Percentiles rank a stretch among this genome's conserved stretches.
These are phyloP conservation scores for Sceloporus undulatus DNA, from an alignment of 2,113 vertebrate species.

Conservation along the genomic window DNA sequence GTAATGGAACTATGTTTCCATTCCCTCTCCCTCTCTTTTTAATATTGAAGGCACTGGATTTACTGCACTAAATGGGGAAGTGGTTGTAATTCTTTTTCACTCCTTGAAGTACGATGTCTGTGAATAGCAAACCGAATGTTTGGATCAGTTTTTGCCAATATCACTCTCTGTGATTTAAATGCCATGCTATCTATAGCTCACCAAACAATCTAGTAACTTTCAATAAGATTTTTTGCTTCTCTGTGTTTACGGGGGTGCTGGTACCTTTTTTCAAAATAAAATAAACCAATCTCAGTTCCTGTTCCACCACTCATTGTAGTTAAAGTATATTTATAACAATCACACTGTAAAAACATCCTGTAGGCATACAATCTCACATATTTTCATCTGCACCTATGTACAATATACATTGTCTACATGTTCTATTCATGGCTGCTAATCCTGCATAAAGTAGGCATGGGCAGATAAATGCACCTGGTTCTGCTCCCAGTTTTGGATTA, in stretches of 20 bases:
- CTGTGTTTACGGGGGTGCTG: neutral
- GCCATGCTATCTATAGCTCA: neutral
- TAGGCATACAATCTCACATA: neutral
- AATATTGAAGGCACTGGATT: neutral
- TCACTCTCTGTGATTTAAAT: conserved; percentile 4
- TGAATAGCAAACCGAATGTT: conserved; percentile 16
- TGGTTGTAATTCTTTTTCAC: neutral
- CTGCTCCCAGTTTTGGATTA: neutral
- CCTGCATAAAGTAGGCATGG: neutral
- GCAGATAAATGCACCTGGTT: neutral
- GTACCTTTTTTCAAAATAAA: conserved; percentile 1
- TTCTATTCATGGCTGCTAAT: neutral
- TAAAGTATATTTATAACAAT: neutral
- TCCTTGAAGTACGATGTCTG: neutral
- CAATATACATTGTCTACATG: neutral
- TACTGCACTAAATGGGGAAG: conserved; percentile 6
- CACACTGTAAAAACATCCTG: neutral
- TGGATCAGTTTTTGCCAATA: neutral
- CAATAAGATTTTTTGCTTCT: neutral
- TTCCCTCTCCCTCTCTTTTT: neutral
- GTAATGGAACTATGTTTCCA: neutral
- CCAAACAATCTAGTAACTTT: neutral
- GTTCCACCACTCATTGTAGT: neutral
- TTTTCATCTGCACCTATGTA: neutral
- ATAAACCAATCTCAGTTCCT: neutral